Evolutionary conservation across 1,140 invertebrate genomes (phyloP), one percentile per base, ranked within the genome.

Genomic region (Phthorimaea operculella): DNA sequence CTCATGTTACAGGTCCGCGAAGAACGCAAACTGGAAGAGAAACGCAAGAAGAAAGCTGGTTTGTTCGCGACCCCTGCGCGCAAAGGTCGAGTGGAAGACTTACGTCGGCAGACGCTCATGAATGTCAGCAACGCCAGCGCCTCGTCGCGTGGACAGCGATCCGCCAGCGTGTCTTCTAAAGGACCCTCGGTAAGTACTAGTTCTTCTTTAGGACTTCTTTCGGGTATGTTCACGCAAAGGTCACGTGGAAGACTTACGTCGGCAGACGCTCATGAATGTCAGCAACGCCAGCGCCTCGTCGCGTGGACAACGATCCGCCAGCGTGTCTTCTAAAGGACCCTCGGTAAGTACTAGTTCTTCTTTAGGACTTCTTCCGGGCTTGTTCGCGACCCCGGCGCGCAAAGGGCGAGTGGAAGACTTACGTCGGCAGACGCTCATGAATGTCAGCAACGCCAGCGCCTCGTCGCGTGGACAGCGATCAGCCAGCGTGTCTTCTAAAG

Each of bases 281-380:
- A 80, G 76, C 66, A 76, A 72, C 54, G 68, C 74, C 58, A 79
- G 75, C 63, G 80, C 80, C 4, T 78, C 80, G 5, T 78, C 76
- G 12, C 60, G 80, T 1, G 63, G 61, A 1, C 74, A 78, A 34
- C 65, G 79, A 4, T 65, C 76, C 14, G 70, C 74, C 52, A 82
- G 74, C 54, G 74, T 84, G 39, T 34, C 63, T 6, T 78, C 75
- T 34, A 82, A 77, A 33, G 63, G 58, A n/a, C 54, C 73, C 3
- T 78, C 77, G 57, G 80, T 83, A 61, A 63, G 63, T 42, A 16
- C 14, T n/a, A n/a, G n/a, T n/a, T n/a, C n/a, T n/a, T n/a, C n/a
- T n/a, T n/a, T n/a, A n/a, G n/a, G n/a, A n/a, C n/a, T n/a, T n/a
- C n/a, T n/a, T n/a, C n/a, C n/a, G n/a, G 76, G 76, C 6, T 50